phyloP scores from a whole-genome alignment of 92 coral and sea anemone species.

The Umimayanthus chanpuru region DNA sequence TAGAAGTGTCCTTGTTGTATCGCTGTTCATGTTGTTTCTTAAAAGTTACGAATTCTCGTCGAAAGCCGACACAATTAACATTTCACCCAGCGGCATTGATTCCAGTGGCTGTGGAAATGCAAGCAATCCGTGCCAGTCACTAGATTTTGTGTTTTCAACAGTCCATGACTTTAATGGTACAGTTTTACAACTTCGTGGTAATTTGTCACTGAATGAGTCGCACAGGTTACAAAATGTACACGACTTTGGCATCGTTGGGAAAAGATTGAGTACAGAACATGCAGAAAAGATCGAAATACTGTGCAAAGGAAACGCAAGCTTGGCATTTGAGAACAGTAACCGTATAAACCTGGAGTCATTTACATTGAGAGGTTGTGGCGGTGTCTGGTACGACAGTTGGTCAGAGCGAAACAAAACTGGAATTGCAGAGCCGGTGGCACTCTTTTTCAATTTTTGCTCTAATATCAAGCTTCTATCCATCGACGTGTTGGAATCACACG shows the following conservation, averaged over 20 bases:
- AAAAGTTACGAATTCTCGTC: background rate
- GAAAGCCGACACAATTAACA: constrained; percentile 15
- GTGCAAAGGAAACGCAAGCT: constrained; percentile 45
- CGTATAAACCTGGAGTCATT: constrained; percentile 43
- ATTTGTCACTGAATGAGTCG: constrained; percentile 46
- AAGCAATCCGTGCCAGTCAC: constrained; percentile 49
- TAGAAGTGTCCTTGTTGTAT: background rate
- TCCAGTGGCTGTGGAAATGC: constrained; percentile 39
- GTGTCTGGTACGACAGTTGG: background rate
- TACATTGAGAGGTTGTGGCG: constrained; percentile 46
- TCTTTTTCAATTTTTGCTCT: constrained; percentile 15
- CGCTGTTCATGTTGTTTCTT: background rate
- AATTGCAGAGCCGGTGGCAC: background rate
- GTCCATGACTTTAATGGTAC: constrained; percentile 51
- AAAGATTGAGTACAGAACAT: constrained; percentile 20
- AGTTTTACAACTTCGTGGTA: constrained; percentile 42
- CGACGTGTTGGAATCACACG: background rate
- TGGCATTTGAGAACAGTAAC: constrained; percentile 46
- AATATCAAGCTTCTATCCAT: background rate
- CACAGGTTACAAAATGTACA: constrained; percentile 40
- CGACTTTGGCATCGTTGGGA: constrained; percentile 60
- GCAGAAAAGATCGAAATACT: constrained; percentile 50
- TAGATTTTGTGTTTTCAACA: constrained; percentile 51
- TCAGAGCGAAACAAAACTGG: background rate
- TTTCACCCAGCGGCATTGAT: constrained; percentile 60